Conservation (phyloP, 2,888 invertebrate genomes). For the Cephus sareptanus region DNA sequence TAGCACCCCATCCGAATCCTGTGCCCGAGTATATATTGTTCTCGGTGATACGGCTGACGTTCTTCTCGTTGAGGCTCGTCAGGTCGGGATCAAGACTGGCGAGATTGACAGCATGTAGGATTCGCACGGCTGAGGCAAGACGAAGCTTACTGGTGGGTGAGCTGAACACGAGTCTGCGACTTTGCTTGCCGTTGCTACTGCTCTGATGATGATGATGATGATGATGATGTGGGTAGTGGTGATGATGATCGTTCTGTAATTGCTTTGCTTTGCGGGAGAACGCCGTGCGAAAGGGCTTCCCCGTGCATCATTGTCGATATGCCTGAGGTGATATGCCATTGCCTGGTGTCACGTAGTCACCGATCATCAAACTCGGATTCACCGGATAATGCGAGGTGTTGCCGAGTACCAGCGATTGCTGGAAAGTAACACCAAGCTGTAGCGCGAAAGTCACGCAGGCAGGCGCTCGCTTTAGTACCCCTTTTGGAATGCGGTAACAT, state of each 20-base stretch:
- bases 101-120: conserved; percentile 36
- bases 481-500: conserved; percentile 20
- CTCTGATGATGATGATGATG: conserved; percentile 29
- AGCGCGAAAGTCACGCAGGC: conserved; percentile 57
- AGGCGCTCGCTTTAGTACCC: conserved; percentile 57
- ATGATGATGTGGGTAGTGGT: conserved; percentile 18
- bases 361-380: conserved; percentile 80
- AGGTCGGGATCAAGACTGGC: conserved; percentile 28
- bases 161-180: conserved; percentile 50
- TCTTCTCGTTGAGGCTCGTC: conserved; percentile 9
- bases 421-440: conserved; percentile 66
- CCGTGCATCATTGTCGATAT: conserved; percentile 62
- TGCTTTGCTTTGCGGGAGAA: conserved; percentile 51
- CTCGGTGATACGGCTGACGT: neutral
- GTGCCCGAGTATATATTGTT: conserved; percentile 30
- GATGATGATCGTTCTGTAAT: conserved; percentile 32
- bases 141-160: conserved; percentile 51
- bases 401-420: conserved; percentile 71
- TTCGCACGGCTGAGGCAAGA: conserved; percentile 49
- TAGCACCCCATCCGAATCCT: conserved; percentile 38
- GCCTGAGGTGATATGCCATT: conserved; percentile 65
- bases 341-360: conserved; percentile 77
- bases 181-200: conserved; percentile 36
- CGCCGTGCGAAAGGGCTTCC: conserved; percentile 45
- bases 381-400: conserved; percentile 74